Evolutionary conservation across 35 echinoderm and acorn worm species (phyloP), one percentile per base, ranked within the genome.

Genomic region (Apostichopus parvimensis): DNA sequence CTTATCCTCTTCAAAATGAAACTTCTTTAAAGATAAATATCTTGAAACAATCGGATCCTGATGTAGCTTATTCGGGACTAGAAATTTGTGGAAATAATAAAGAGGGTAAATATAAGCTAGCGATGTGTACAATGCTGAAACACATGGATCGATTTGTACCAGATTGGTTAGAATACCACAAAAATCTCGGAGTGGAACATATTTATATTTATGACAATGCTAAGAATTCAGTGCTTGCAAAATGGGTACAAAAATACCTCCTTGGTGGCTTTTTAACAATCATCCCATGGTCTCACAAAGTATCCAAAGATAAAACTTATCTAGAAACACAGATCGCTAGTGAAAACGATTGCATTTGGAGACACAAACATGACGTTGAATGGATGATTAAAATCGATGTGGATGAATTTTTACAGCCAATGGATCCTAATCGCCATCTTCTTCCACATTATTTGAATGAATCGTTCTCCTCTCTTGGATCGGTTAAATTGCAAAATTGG

Each of bases 361-460:
- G 96, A 57, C 93, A 95, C 80, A 83, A 87, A 12, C 89, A 95
- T 57, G 91, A 94, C 64, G 73, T 89, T 6, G 15, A 94, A 9
- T 98, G 96, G 96, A 89, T 98, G 56, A 88, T 98, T 8, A 98
- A 98, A 87, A 95, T 92, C 0, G 96, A 98, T 64, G 96, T 98
- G 12, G 96, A 98, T 91, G 96, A 98, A 91, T 98, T 95, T 60
- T 56, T 98, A 20, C 96, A 98, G 79, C 96, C 96, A 0, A 95
- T 98, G 96, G 90, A 94, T 60, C 77, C 95, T 6, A 23, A 45
- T 2, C 89, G 90, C 79, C 73, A 75, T 60, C 92, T 28, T 53
- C 83, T 96, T 1, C 14, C 79, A 12, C 85, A 94, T 52, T 96
- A 96, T 56, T 64, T 96, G 2, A 64, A 90, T 6, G 34, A 90